These are phyloP conservation scores for Tenthredo amoena DNA, from an alignment of 2,888 invertebrate genomes.

Conservation along the genomic window DNA sequence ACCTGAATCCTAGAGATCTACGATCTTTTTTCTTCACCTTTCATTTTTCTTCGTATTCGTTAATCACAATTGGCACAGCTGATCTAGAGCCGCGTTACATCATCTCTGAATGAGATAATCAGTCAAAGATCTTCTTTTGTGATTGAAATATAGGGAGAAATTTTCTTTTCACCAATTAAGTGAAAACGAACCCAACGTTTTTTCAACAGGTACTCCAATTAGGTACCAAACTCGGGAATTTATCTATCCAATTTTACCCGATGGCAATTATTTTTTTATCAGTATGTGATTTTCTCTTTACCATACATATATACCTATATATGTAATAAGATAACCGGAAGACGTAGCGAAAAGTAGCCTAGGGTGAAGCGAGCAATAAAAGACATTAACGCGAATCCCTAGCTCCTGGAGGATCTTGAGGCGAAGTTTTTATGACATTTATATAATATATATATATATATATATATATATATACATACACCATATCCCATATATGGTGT, in stretches of 20 bases:
- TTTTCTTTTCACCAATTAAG: background rate
- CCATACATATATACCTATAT: too few species aligned
- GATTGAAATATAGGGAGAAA: background rate
- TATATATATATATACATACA: too few species aligned
- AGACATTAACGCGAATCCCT: slow-evolving; percentile 16
- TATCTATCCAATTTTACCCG: background rate
- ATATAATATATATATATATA: background rate
- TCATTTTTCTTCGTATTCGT: background rate
- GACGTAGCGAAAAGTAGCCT: background rate
- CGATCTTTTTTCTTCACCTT: background rate
- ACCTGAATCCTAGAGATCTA: background rate
- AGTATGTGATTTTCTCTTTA: too few species aligned
- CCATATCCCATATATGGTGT: background rate
- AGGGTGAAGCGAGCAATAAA: slow-evolving; percentile 11
- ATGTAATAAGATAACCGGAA: too few species aligned
- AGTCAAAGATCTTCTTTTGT: background rate
- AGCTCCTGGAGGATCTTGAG: background rate
- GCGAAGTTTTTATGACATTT: background rate
- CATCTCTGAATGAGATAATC: background rate
- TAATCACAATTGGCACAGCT: background rate
- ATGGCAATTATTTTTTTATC: background rate
- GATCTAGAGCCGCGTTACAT: background rate
- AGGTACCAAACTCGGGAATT: background rate
- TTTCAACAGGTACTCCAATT: background rate
- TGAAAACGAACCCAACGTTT: background rate